Evolutionary conservation across 2,113 vertebrate genomes (phyloP), one percentile per base, ranked within the genome.

Genomic region (Vidua chalybeata): DNA sequence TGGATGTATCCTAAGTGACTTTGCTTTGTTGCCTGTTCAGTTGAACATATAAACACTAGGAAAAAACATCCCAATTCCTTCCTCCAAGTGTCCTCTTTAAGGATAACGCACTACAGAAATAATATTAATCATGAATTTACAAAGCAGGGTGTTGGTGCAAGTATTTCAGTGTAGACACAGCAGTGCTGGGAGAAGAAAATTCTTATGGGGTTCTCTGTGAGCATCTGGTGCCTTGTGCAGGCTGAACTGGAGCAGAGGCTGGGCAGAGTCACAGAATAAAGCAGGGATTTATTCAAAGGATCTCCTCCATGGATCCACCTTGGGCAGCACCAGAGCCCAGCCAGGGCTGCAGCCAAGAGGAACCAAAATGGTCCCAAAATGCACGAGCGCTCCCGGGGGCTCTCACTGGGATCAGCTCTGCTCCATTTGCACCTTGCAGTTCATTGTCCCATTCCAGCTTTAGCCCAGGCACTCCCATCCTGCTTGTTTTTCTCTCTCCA

Each of bases 91-190:
- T n/a, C 4, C 10, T 2, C 0, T 46, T 45, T 77, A 13, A 83
- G 43, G 35, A 9, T 33, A 76, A 27, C 1, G 5, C 2, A 3
- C 8, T 8, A 3, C 3, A n/a, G 31, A n/a, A 58, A 43, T 5
- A 9, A 22, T 31, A 37, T 33, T 56, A 20, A n/a, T 15, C 5
- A 10, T 51, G 45, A 19, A 49, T 55, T 62, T 15, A 5, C 11
- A 18, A 33, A 39, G 9, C 22, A 52, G 33, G 52, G 11, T 10
- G 1, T 3, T 37, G 24, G 8, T 56, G 26, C 18, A 35, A 20
- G 13, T 6, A 14, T 77, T 67, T 33, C 21, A 26, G 45, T 13
- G 41, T 16, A n/a, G 7, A 20, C 11, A 20, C 5, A 52, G 45
- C 18, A 10, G 23, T 10, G 30, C 33, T 45, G 6, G 4, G 30